Evolutionary conservation across 2,113 vertebrate species (phyloP).

Genomic region (Pangasianodon gigas): DNA sequence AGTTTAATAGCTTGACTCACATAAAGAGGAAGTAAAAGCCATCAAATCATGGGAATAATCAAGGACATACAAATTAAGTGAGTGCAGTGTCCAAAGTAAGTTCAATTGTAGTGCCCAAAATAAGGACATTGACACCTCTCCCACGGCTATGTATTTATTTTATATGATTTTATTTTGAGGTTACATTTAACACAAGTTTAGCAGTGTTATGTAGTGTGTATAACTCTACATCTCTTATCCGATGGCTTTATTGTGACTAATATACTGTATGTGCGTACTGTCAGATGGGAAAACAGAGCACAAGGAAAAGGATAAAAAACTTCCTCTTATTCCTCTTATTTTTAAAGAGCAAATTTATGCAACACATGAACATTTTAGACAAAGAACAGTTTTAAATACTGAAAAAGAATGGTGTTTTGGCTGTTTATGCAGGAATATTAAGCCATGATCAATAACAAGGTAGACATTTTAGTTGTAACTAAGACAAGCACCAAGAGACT

Average conservation of each 20-base stretch:
- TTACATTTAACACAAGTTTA: not conserved
- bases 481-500: not conserved
- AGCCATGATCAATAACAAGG: not conserved
- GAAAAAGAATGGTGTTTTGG: too few relatives aligned
- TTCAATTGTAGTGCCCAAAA: not conserved
- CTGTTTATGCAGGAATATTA: not conserved
- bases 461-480: not conserved
- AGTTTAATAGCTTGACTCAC: not conserved
- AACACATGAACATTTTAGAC: not conserved
- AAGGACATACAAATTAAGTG: not conserved
- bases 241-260: not conserved
- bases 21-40: not conserved
- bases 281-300: not conserved
- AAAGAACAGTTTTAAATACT: not conserved
- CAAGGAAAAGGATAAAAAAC: not conserved
- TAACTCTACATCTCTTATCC: not conserved
- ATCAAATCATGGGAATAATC: not conserved
- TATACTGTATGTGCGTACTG: not conserved
- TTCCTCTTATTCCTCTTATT: not conserved
- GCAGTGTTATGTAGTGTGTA: not conserved
- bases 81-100: not conserved
- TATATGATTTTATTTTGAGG: not conserved
- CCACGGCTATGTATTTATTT: not conserved
- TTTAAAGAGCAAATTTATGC: not conserved
- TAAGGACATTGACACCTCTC: not conserved